Evolutionary conservation across 2,797 vertebrate genomes (phyloP), one percentile per base, ranked within the genome.

Genomic region (Orestias chungarensis): DNA sequence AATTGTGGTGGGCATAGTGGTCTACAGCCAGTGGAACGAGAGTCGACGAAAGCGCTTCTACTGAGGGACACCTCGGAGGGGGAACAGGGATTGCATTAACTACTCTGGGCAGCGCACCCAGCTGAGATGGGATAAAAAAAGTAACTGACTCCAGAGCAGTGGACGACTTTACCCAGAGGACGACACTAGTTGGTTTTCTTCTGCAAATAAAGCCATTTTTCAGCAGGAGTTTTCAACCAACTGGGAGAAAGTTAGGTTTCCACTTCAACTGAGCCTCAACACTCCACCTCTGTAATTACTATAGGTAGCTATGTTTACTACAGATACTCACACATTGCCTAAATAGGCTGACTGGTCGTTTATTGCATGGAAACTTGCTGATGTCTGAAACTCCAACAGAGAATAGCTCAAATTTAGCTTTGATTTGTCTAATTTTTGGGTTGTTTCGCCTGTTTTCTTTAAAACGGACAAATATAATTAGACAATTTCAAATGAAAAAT

Each of bases 11-110:
- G 94, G 95, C 9, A 87, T 98, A 78, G 95, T 99, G 4, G 71
- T 97, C 57, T 98, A 98, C 93, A 94, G 95, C 89, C 97, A 98
- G 85, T 99, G 97, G 97, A 96, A 92, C 62, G 97, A 98, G 75
- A 96, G 92, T 89, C 95, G 96, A 42, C 94, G 96, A 70, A 99
- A 99, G 46, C 97, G 96, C 47, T 98, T 99, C 93, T 99, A 98
- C 86, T 99, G 95, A 98, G 65, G 31, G 18, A 6, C 31, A 54
- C 6, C n/a, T 40, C 11, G 31, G n/a, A 14, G 29, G 44, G 29
- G 44, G 57, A 18, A 2, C 20, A 27, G 43, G 3, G 70, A 54
- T 6, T n/a, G 40, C 46, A 61, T 27, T 12, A 10, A 33, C 59
- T 10, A 9, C 80, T 77, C 38, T 0, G 35, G 76, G 66, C 64